Conservation (phyloP, 2,888 invertebrate species). For the Octodonta nipae region DNA sequence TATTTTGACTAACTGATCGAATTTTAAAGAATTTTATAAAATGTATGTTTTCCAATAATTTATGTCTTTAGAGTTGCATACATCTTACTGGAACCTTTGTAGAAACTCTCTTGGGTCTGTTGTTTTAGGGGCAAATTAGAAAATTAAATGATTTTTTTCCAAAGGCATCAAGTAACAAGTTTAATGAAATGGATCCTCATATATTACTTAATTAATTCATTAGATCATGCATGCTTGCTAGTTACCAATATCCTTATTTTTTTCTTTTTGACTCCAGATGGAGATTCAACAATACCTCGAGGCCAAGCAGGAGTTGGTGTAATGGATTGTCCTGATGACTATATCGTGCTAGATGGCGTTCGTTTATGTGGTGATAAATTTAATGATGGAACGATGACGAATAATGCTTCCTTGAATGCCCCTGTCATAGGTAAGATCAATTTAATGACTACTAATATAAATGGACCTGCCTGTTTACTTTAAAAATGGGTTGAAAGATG, state of each 20-base stretch:
- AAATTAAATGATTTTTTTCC: too few relatives aligned
- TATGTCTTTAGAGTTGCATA: too few relatives aligned
- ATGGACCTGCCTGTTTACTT: too few relatives aligned
- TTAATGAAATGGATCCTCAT: too few relatives aligned
- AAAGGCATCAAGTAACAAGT: not conserved
- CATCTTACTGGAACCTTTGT: too few relatives aligned
- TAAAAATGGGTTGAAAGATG: too few relatives aligned
- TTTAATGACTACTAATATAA: too few relatives aligned
- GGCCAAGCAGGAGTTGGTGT: slow-evolving; percentile 63
- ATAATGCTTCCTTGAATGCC: slow-evolving; percentile 53
- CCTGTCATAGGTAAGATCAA: slow-evolving; percentile 53
- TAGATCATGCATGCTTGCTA: too few relatives aligned
- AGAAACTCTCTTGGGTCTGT: too few relatives aligned
- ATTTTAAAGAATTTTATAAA: not conserved
- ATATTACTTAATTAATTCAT: too few relatives aligned
- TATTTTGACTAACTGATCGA: slow-evolving; percentile 1
- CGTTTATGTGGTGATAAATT: slow-evolving; percentile 60
- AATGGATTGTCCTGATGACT: slow-evolving; percentile 64
- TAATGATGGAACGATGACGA: slow-evolving; percentile 51
- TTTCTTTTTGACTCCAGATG: slow-evolving; percentile 38
- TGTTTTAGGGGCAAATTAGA: too few relatives aligned
- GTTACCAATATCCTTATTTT: slow-evolving; percentile 5
- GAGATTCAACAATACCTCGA: slow-evolving; percentile 46
- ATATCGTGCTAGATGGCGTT: slow-evolving; percentile 53
- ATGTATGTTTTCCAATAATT: not conserved